phyloP scores from a whole-genome alignment of 2,888 invertebrate species.

The Chrysopilus asiliformis region DNA sequence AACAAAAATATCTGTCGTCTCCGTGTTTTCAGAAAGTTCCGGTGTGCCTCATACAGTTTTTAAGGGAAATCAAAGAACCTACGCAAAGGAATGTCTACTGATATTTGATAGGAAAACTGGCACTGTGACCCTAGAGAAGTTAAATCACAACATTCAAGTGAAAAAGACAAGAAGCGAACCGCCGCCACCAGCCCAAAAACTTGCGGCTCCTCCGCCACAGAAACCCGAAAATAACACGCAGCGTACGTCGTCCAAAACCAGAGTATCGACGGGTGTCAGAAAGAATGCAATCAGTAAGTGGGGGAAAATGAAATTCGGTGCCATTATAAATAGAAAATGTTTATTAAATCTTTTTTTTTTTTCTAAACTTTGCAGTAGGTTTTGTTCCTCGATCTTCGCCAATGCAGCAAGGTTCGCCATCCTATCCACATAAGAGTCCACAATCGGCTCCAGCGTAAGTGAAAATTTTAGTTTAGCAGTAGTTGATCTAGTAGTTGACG shows the following conservation, averaged over 20 bases:
- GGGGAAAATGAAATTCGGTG: slow-evolving; percentile 19
- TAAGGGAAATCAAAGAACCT: slow-evolving; percentile 85
- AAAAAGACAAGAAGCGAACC: slow-evolving; percentile 64
- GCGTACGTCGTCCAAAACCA: slow-evolving; percentile 44
- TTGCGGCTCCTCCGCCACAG: slow-evolving; percentile 14
- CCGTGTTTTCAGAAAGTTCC: slow-evolving; percentile 55
- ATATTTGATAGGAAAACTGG: slow-evolving; percentile 88
- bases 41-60: slow-evolving; percentile 86
- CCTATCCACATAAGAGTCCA: slow-evolving; percentile 32
- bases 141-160: slow-evolving; percentile 81
- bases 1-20: slow-evolving; percentile 1
- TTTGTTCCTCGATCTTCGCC: slow-evolving; percentile 45
- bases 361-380: slow-evolving; percentile 20
- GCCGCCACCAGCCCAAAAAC: slow-evolving; percentile 8
- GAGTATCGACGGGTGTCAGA: slow-evolving; percentile 44
- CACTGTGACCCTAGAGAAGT: slow-evolving; percentile 83
- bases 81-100: slow-evolving; percentile 80
- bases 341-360: slow-evolving; percentile 5
- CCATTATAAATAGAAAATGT: slow-evolving; percentile 27
- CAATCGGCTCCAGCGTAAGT: slow-evolving; percentile 36
- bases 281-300: slow-evolving; percentile 33
- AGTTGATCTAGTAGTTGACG: too few relatives aligned
- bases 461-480: too few relatives aligned
- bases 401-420: slow-evolving; percentile 45
- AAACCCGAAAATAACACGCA: slow-evolving; percentile 42